Conservation (phyloP, 2,888 invertebrate genomes). For the Sussaba pulchella region DNA sequence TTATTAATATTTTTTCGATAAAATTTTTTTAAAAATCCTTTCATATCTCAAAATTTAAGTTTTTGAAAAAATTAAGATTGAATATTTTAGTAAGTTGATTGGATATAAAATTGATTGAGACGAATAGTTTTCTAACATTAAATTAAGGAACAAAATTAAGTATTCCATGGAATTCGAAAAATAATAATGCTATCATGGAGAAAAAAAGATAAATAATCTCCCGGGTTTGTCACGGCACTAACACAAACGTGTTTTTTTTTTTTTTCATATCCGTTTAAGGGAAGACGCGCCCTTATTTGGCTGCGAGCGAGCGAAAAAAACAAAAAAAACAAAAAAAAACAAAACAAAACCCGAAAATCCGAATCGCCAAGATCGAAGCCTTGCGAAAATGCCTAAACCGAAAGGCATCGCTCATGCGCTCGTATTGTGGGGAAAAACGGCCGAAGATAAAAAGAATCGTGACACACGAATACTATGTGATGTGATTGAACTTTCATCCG, state of each 20-base stretch:
- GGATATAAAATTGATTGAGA: too few relatives aligned
- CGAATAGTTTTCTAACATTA: too few relatives aligned
- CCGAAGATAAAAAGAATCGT: slow-evolving; percentile 43
- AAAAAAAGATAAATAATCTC: not conserved
- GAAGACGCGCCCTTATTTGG: slow-evolving; percentile 43
- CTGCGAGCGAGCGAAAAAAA: slow-evolving; percentile 34
- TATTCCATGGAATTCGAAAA: too few relatives aligned
- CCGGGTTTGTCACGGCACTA: slow-evolving; percentile 26
- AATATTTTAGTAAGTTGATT: too few relatives aligned
- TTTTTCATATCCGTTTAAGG: slow-evolving; percentile 49
- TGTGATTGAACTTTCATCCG: slow-evolving; percentile 36
- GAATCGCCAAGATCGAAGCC: not conserved
- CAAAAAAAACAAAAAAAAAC: not conserved
- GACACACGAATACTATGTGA: slow-evolving; percentile 37
- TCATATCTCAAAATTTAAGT: too few relatives aligned
- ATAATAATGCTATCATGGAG: too few relatives aligned
- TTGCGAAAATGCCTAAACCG: slow-evolving; percentile 40
- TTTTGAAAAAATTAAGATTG: too few relatives aligned
- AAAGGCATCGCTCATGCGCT: slow-evolving; percentile 39
- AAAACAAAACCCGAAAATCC: not conserved
- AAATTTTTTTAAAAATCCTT: too few relatives aligned
- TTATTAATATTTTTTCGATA: too few relatives aligned
- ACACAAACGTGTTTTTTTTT: slow-evolving; percentile 38
- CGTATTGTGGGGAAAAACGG: slow-evolving; percentile 44
- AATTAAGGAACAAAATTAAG: too few relatives aligned